Conservation (phyloP, 2,113 vertebrate species). For the Corythaeola cristata region DNA sequence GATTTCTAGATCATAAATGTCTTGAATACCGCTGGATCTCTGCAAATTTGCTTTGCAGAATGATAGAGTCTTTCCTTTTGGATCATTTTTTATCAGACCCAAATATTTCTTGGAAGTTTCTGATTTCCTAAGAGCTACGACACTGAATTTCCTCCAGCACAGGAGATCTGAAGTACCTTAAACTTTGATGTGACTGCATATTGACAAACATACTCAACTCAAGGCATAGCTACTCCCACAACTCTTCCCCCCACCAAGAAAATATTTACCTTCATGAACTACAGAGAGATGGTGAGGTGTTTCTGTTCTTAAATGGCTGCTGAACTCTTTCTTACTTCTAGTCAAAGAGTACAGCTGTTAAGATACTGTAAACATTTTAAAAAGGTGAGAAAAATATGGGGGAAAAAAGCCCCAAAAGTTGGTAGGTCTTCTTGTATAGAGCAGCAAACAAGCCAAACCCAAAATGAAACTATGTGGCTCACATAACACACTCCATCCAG, state of each 20-base stretch:
- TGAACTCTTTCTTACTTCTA: not conserved
- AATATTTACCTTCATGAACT: not conserved
- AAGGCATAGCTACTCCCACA: not conserved
- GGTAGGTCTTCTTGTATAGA: not conserved
- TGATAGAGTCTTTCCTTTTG: not conserved
- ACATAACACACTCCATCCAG: not conserved
- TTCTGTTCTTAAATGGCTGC: not conserved
- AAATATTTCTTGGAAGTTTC: not conserved
- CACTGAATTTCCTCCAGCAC: not conserved
- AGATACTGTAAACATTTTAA: not conserved
- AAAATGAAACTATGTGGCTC: not conserved
- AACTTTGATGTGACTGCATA: not conserved
- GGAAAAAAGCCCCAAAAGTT: rapidly evolving
- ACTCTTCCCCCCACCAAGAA: not conserved
- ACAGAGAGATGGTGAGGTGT: not conserved
- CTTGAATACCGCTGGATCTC: not conserved
- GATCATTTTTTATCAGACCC: not conserved
- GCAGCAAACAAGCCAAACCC: not conserved
- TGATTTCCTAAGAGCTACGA: rapidly evolving
- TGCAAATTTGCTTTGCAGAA: not conserved
- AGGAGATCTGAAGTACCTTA: not conserved
- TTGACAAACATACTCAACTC: not conserved
- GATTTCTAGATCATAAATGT: not conserved
- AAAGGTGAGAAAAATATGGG: not conserved
- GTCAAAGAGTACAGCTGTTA: not conserved